A percentile compares a stretch with the other conserved stretches of the same genome.
Evolutionary conservation across 2,888 invertebrate species (phyloP).

Genomic region (Agrotis puta): DNA sequence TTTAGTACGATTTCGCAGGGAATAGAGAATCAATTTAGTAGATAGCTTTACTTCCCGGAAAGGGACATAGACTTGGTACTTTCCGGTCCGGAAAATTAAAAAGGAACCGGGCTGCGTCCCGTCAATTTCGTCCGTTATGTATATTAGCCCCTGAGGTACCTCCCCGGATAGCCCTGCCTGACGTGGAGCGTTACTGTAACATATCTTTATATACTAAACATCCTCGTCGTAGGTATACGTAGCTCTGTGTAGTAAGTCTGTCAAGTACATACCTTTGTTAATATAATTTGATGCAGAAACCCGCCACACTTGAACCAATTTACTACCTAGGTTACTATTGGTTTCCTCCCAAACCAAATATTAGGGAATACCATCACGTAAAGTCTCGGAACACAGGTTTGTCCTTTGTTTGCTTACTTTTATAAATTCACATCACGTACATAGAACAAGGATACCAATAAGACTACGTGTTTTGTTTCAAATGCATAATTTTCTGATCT

Average conservation of each 20-base stretch:
- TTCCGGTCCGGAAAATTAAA: constrained; percentile 38
- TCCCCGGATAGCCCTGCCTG: constrained; percentile 32
- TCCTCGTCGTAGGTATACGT: constrained; percentile 8
- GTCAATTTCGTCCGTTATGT: constrained; percentile 39
- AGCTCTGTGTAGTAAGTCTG: constrained; percentile 7
- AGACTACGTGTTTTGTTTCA: constrained; percentile 75
- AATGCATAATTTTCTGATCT: constrained; percentile 70
- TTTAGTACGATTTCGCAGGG: neutral
- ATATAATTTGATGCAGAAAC: constrained; percentile 33
- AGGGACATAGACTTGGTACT: constrained; percentile 8
- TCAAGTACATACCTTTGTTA: constrained; percentile 2
- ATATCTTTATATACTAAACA: constrained; percentile 32
- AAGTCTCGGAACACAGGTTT: constrained; percentile 72
- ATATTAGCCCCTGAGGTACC: constrained; percentile 25
- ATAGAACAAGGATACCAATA: constrained; percentile 75
- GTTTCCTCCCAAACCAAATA: constrained; percentile 61
- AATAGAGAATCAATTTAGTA: constrained; percentile 20
- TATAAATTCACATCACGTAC: constrained; percentile 78
- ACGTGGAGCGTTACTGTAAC: constrained; percentile 13
- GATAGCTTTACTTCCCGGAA: constrained; percentile 1
- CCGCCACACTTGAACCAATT: constrained; percentile 38
- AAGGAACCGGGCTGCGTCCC: constrained; percentile 16
- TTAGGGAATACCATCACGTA: constrained; percentile 76
- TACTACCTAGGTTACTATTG: constrained; percentile 47
- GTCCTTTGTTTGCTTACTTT: constrained; percentile 70